Evolutionary conservation across 2,113 vertebrate species (phyloP), one percentile per base, ranked within the genome.

Genomic region (Regulus satrapa): DNA sequence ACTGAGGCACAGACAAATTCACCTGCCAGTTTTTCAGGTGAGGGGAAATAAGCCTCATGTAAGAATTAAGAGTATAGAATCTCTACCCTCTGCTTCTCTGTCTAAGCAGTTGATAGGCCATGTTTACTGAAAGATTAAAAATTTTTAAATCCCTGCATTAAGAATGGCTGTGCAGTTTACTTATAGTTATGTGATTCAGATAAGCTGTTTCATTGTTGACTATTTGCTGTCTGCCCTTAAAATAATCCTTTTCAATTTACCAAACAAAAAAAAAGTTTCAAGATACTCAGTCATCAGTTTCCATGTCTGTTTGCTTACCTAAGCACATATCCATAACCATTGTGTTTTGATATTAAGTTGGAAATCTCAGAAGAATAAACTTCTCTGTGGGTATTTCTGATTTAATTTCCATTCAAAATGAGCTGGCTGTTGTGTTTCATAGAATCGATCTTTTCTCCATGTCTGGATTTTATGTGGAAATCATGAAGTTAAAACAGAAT

Each of bases 371-470:
- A 94, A 91, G 63, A 95, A 77, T 83, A 64, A 85, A 84, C 46
- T 88, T 88, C n/a, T 88, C 71, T 73, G 36, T 82, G 62, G 18
- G n/a, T 74, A 58, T 83, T 92, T 84, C 43, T 81, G 31, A 41
- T 84, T 89, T 84, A 29, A 84, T 94, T 95, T 91, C 18, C 68
- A 81, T 96, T 91, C 72, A 66, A 46, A 91, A 84, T 83, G 54
- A 85, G 56, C 45, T 69, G 41, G 63, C 61, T 83, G 0, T 75
- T 0, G 0, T 64, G 19, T 55, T 76, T 20, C 7, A 6, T 23
- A 20, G 45, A 91, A 80, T 84, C 2, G 0, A 25, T 76, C 8
- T 72, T 52, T 64, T 83, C 36, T 95, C 31, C 3, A 0, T 40
- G 26, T 81, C 38, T 86, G 18, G 7, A n/a, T 88, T 92, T 85